phyloP scores from a whole-genome alignment of 2,888 invertebrate species.

The Standfussiana lucernea region DNA sequence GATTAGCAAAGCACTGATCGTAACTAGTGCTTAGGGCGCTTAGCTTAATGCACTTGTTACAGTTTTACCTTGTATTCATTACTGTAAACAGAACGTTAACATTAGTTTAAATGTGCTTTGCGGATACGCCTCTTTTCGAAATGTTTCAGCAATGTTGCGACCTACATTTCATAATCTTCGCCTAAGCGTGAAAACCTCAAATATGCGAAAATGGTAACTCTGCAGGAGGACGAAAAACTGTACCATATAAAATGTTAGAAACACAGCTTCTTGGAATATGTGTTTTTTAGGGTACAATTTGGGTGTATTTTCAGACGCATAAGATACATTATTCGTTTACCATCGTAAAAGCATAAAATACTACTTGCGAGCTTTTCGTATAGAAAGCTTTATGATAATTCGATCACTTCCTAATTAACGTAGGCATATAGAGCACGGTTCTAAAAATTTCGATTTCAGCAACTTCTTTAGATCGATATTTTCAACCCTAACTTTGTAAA shows the following conservation, averaged over 20 bases:
- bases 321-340: neutral
- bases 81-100: slow-evolving; percentile 18
- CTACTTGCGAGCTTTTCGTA: too few relatives aligned
- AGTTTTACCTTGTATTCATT: slow-evolving; percentile 14
- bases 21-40: slow-evolving; percentile 32
- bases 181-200: neutral
- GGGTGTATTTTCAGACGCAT: neutral
- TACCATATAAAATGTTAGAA: neutral
- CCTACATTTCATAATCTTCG: neutral
- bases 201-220: neutral
- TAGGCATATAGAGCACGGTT: neutral
- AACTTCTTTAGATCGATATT: neutral
- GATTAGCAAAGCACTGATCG: slow-evolving; percentile 37
- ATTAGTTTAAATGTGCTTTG: slow-evolving; percentile 5
- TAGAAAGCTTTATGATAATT: neutral
- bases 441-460: neutral
- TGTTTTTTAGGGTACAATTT: neutral
- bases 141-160: neutral
- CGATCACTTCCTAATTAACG: neutral
- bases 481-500: neutral
- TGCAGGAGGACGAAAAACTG: neutral
- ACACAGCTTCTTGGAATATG: neutral
- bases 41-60: slow-evolving; percentile 31
- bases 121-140: neutral
- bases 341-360: neutral